These are phyloP conservation scores for Ginglymostoma cirratum DNA, from an alignment of 2,113 vertebrate genomes.

Conservation along the genomic window DNA sequence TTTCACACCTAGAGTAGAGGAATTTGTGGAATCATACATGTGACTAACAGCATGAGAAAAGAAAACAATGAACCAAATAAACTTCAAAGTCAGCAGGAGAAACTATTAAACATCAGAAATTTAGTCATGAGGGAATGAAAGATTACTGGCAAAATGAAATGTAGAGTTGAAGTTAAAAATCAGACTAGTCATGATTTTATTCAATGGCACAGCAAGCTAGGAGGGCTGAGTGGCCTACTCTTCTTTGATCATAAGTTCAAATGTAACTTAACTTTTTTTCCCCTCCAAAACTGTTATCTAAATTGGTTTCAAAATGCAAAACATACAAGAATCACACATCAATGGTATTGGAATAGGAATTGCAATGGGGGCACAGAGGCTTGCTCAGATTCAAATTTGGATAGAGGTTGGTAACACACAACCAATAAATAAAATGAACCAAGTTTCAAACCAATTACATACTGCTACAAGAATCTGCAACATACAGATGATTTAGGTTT, in stretches of 20 bases:
- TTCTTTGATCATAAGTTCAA: too few relatives aligned
- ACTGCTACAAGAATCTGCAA: not conserved
- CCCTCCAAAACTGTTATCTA: not conserved
- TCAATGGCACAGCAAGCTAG: too few relatives aligned
- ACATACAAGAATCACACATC: not conserved
- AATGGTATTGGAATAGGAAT: not conserved
- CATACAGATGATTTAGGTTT: not conserved
- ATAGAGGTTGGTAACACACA: not conserved
- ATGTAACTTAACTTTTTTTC: not conserved
- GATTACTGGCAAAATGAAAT: too few relatives aligned
- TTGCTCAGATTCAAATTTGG: not conserved
- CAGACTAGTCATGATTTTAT: too few relatives aligned
- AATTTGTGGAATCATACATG: not conserved
- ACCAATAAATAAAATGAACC: not conserved
- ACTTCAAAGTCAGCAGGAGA: not conserved
- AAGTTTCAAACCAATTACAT: not conserved
- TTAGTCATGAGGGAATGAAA: not conserved
- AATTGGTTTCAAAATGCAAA: not conserved
- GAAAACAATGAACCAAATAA: not conserved
- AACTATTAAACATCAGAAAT: not conserved
- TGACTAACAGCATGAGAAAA: not conserved
- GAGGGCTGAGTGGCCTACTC: too few relatives aligned
- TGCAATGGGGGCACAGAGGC: not conserved
- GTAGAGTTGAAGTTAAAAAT: too few relatives aligned
- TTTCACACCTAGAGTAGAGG: not conserved